phyloP scores from a whole-genome alignment of 2,888 invertebrate species.

The Strigamia crassipes region DNA sequence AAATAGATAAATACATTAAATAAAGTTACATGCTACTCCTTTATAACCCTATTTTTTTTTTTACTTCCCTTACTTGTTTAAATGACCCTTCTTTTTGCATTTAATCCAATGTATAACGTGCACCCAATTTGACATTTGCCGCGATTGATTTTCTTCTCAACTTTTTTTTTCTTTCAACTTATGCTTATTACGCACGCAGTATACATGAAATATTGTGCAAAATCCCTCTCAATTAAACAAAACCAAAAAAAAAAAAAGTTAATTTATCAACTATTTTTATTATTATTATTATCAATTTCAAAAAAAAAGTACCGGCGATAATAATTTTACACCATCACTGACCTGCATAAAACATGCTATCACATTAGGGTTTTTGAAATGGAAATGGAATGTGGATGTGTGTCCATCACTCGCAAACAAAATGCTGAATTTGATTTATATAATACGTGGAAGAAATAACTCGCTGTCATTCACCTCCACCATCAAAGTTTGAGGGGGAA shows the following conservation, averaged over 20 bases:
- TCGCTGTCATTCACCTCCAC: not conserved
- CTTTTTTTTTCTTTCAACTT: not conserved
- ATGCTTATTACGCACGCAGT: conserved; percentile 6
- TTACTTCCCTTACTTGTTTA: too few species aligned
- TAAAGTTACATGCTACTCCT: not conserved
- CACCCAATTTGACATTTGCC: conserved; percentile 23
- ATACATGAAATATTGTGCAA: conserved; percentile 16
- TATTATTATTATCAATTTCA: not conserved
- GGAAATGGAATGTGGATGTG: not conserved
- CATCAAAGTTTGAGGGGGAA: not conserved
- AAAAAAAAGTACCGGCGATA: not conserved
- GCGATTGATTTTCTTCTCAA: not conserved
- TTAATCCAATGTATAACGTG: not conserved
- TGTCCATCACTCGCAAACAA: not conserved
- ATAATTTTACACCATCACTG: not conserved
- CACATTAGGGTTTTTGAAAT: not conserved
- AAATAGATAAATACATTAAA: not conserved
- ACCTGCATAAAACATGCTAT: not conserved
- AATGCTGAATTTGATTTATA: not conserved
- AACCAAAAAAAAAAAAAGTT: not conserved
- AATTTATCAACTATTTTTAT: not conserved
- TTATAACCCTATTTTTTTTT: not conserved
- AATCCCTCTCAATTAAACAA: not conserved
- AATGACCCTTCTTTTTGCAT: not conserved
- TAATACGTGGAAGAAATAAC: not conserved